Base-by-base conservation (phyloP, 2,888 invertebrate species). In the Microchrysa polita region DNA sequence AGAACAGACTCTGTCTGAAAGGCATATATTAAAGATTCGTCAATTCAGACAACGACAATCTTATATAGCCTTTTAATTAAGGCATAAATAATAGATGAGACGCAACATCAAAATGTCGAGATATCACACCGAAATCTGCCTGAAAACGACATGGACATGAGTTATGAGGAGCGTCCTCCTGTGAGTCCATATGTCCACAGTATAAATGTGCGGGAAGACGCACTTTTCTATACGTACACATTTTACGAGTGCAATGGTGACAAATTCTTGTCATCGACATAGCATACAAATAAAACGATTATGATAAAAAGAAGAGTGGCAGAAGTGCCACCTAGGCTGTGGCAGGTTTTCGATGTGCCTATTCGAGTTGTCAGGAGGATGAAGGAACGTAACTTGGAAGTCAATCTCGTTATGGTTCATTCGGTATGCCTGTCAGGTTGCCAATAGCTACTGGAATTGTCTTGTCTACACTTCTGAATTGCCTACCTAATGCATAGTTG, bases 51-150 rank as follows among this genome's bases (percentile, higher is more conserved):
- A 18, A 22, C n/a, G 27, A 34, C 27, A 34, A 57, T 69, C 69
- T 69, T 69, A 69, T n/a, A n/a, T 69, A 40, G 69, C 69, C 69
- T 57, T 69, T 69, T 69, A 69, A 69, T 69, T 69, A 69, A 69
- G 69, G 69, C 55, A 69, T 69, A 69, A 69, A 69, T 69, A 69
- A 69, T 55, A 69, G 69, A 69, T 69, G 69, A 57, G 55, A 57
- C 69, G 18, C 9, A 27, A 22, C n/a, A n/a, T n/a, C 5, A 52
- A 27, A 34, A 16, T 18, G 53, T 14, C 20, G 67, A 53, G 53
- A 52, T 67, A 53, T 69, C 69, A 65, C 44, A 48, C 48, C 65
- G 48, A 44, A 65, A 48, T 65, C 65, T 34, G 18, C 55, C 55
- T 55, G 40, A 40, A 48, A 20, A 12, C 48, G 63, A 63, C 63